Evolutionary conservation across 2,797 vertebrate species (phyloP).

Genomic region (Sternotherus odoratus): DNA sequence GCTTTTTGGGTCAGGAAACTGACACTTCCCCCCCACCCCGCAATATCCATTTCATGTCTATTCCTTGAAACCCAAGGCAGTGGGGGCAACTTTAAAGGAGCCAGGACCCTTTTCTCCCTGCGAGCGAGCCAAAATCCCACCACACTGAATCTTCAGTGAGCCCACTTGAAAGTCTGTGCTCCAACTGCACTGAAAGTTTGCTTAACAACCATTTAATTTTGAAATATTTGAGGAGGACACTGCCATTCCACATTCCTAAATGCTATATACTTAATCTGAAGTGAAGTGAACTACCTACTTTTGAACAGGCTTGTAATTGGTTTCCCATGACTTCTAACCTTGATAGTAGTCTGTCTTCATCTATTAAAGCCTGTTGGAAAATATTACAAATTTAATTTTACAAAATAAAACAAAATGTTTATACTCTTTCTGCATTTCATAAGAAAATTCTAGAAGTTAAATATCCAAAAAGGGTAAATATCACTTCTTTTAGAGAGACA

Average conservation of each 20-base stretch:
- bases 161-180: not conserved
- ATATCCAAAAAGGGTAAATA: not conserved
- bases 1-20: no score
- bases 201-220: not conserved
- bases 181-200: not conserved
- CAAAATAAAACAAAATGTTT: not conserved
- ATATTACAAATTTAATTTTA: conserved; percentile 49
- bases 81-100: not conserved
- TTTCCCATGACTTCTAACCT: conserved; percentile 99
- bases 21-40: no score
- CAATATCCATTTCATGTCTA: no score
- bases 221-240: not conserved
- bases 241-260: not conserved
- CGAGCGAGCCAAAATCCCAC: not conserved
- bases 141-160: not conserved
- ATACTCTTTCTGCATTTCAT: not conserved
- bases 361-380: conserved; percentile 93
- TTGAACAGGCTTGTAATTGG: conserved; percentile 96
- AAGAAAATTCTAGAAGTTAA: not conserved
- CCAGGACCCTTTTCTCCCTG: not conserved
- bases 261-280: not conserved
- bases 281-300: conserved; percentile 81
- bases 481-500: not conserved
- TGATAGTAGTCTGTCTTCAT: conserved; percentile 97
- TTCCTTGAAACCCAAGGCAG: not conserved